Base-by-base conservation (phyloP, 1,140 invertebrate species). In the Macrosteles quadrilineatus region DNA sequence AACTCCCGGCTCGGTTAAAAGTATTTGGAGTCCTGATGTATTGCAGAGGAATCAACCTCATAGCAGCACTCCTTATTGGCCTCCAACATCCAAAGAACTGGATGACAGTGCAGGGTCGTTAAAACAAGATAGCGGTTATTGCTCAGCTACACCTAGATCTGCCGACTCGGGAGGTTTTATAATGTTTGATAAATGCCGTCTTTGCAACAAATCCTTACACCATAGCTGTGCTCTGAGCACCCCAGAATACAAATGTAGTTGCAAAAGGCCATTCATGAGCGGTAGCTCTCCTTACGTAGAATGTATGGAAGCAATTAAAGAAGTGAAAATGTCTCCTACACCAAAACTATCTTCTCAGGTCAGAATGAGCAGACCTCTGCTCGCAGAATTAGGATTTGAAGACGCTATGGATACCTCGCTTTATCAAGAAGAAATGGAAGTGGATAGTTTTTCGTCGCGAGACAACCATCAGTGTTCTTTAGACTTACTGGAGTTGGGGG, bases 61-160 rank as follows among this genome's bases (percentile, higher is more conserved):
- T 14, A 36, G 4, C 4, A 36, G 32, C 32, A 36, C 32, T 36
- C 32, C 32, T 36, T 36, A 36, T 36, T 36, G 32, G 32, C 14
- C 32, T 36, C 32, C 14, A 6, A 6, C 32, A 36, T 36, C 4
- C 32, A 36, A 36, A 6, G 14, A 36, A 21, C n/a, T 50, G 47
- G n/a, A 50, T 17, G 21, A 50, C 3, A 50, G 47, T 50, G 47
- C 6, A 50, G 47, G 47, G 4, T 50, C 47, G 6, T 50, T n/a
- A 3, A 50, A 50, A 21, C 47, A 50, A 23, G 55, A 59, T 25
- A 59, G 55, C n/a, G 55, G 55, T 23, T 59, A 59, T 23, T 59
- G 55, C n/a, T 59, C 55, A 4, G 14, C 6, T 2, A 59, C 55
- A 25, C 55, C 55, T 9, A 29, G 9, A 27, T 59, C 55, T 27